Percentiles rank a stretch among this genome's conserved stretches.
Evolutionary conservation across 2,113 vertebrate genomes (phyloP).

Genomic region (Nematolebias whitei): DNA sequence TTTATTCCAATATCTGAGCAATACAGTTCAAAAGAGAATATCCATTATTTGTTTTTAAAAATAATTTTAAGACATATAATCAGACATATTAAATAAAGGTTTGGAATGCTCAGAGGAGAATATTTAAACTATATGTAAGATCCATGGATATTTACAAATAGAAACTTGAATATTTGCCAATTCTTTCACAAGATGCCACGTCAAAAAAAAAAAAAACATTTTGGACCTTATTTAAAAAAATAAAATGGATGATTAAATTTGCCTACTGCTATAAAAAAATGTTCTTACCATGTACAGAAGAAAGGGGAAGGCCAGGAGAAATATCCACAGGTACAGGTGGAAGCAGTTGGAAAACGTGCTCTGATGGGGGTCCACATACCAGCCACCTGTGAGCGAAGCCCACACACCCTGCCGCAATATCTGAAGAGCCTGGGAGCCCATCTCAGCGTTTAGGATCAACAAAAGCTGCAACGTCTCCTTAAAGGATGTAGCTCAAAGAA

Average conservation of each 20-base stretch:
- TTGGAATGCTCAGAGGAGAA: no score
- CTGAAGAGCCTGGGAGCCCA: slow-evolving; percentile 89
- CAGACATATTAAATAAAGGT: no score
- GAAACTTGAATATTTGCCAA: not conserved
- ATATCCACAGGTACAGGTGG: slow-evolving; percentile 92
- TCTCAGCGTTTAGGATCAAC: slow-evolving; percentile 63
- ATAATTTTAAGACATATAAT: no score
- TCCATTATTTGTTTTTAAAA: no score
- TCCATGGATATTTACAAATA: no score
- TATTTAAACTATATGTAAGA: no score
- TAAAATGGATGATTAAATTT: not conserved
- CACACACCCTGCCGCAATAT: slow-evolving; percentile 91
- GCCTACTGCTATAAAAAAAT: not conserved
- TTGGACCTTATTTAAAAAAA: not conserved
- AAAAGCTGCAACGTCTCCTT: slow-evolving; percentile 45
- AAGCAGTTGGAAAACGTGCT: slow-evolving; percentile 94
- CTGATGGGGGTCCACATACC: slow-evolving; percentile 94
- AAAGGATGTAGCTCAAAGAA: slow-evolving; percentile 51
- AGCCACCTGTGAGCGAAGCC: slow-evolving; percentile 91
- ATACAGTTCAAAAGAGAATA: no score
- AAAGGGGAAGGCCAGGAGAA: slow-evolving; percentile 88
- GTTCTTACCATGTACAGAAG: slow-evolving; percentile 89
- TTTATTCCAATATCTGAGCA: no score
- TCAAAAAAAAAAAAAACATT: not conserved
- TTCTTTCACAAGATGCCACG: not conserved